Base-by-base conservation (phyloP, 2,888 invertebrate species). In the Polia nebulosa region DNA sequence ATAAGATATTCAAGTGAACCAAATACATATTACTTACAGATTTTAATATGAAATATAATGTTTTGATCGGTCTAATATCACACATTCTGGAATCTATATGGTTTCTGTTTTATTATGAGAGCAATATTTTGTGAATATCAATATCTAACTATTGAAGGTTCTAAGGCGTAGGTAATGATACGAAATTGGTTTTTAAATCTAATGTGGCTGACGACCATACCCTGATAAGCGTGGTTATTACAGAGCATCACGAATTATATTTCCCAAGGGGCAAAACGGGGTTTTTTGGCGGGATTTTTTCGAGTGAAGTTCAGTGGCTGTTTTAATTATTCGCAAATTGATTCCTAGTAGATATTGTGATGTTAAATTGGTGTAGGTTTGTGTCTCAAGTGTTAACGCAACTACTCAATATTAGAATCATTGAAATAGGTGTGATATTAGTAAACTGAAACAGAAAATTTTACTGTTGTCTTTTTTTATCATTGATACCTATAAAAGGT, bases 111-210 rank as follows among this genome's bases (percentile, higher is more conserved):
- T 59, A 53, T 15, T 45, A 17, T 2, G n/a, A 44, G 13, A 72
- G 15, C n/a, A 55, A 49, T 53, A n/a, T 34, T 45, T 25, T 29
- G n/a, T 45, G 39, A 58, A 71, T 39, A 52, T 45, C 32, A 58
- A 77, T 70, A 29, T 59, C n/a, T 15, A 13, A 36, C 36, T 69
- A 58, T 59, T 58, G 34, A 27, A 58, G 32, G 20, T 74, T 9
- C 29, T 47, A 34, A 41, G 8, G 41, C 34, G 15, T 49, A n/a
- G n/a, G n/a, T n/a, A 17, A 32, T n/a, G n/a, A 8, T 34, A n/a
- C 9, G 22, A 66, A 44, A 69, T 36, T 67, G 20, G 11, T 52
- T 68, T 69, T 29, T 29, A 25, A 36, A 66, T 75, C 15, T 51
- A 39, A 49, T 49, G 3, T 64, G 15, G 49, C 22, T 25, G 13